Conservation (phyloP, 1,140 invertebrate species). For the Cydia pomonella region DNA sequence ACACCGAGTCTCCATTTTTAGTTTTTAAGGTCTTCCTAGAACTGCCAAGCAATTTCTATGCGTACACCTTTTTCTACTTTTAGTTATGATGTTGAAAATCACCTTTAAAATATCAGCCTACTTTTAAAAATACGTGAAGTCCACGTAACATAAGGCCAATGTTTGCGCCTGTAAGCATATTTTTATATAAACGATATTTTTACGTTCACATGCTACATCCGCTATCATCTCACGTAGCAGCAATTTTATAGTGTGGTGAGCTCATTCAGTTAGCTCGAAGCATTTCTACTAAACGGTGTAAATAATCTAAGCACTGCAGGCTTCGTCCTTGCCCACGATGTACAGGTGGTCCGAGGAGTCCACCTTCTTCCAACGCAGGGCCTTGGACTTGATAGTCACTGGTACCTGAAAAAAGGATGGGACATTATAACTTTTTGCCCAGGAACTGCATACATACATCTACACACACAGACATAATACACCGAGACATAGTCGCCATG, state of each 20-base stretch:
- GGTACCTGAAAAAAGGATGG: slow-evolving; percentile 64
- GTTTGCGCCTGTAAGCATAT: not conserved
- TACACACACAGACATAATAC: too few species aligned
- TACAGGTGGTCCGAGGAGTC: slow-evolving; percentile 72
- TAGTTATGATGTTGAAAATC: not conserved
- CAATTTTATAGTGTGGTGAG: not conserved
- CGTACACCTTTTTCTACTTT: not conserved
- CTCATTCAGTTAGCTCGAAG: not conserved
- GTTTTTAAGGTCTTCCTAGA: not conserved
- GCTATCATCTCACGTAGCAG: not conserved
- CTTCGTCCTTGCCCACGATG: slow-evolving; percentile 54
- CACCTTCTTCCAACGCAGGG: slow-evolving; percentile 70
- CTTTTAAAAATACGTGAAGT: not conserved
- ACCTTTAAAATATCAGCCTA: not conserved
- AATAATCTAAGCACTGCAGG: slow-evolving; percentile 42
- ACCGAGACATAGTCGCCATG: too few species aligned
- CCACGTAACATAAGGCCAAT: slow-evolving; percentile 18
- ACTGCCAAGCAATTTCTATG: too few species aligned
- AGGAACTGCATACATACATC: too few species aligned
- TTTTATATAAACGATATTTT: not conserved
- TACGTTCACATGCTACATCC: not conserved
- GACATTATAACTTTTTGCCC: slow-evolving; percentile 37
- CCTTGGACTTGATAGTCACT: slow-evolving; percentile 68
- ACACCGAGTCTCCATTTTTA: too few species aligned
- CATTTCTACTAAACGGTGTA: slow-evolving; percentile 2